Evolutionary conservation across 2,113 vertebrate species (phyloP), one percentile per base, ranked within the genome.

Genomic region (Scartelaos histophorus): DNA sequence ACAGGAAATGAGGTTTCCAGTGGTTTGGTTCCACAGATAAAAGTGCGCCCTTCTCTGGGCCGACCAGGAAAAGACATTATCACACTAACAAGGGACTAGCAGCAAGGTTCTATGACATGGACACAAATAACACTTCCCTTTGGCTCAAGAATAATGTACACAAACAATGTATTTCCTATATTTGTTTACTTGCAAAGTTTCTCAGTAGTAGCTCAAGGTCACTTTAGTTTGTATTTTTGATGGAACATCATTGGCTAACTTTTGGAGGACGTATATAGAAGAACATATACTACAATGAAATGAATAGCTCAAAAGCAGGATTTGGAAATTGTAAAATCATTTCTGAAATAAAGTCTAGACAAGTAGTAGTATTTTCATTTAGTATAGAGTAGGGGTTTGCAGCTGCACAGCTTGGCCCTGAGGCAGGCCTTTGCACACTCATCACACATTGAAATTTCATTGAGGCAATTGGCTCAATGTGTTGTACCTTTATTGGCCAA

Each of bases 1-100:
- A 71, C 19, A 75, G 84, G 82, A 92, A 92, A 90, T 90, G 65
- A 92, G 78, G 73, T 91, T 93, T 90, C 88, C 89, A 90, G 86
- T 67, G 70, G 49, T 56, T 72, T 80, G 66, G 51, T 57, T 73
- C 80, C 56, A 57, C 74, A 81, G 85, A 91, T 86, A 81, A 87
- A 88, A 90, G 65, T 10, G n/a, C 46, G 78, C 79, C 70, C 54
- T 78, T 84, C 74, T 77, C 74, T 47, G 46, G 35, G 66, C 65
- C 69, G 69, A 57, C 73, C 88, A 85, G 90, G 87, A 83, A 91
- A 92, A 91, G 29, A 79, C 76, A 85, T 88, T 83, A 89, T 83
- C 74, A 53, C 73, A 69, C 74, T n/a, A 51, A 85, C 76, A 72
- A 80, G 77, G 73, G 76, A 83, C 57, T 67, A 75, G 66, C 68